Evolutionary conservation across 1,140 invertebrate species (phyloP).

Genomic region (Drosophila obscura): DNA sequence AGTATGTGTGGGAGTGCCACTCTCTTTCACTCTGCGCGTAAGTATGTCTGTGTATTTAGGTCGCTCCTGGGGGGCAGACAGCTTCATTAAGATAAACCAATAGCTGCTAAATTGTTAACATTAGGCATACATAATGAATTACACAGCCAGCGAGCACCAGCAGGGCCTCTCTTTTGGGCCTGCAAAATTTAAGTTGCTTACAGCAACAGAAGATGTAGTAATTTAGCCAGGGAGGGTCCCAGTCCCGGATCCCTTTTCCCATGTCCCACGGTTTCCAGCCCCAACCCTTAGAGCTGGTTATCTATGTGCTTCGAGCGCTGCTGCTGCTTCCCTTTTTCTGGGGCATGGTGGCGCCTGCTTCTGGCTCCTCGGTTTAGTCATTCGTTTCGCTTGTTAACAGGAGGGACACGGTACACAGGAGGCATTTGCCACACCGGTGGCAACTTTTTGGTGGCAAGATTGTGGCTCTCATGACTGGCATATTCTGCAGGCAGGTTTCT

Average conservation of each 20-base stretch:
- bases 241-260: neutral
- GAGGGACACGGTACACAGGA: constrained; percentile 48
- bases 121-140: constrained; percentile 81
- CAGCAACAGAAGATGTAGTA: constrained; percentile 22
- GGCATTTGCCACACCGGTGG: constrained; percentile 45
- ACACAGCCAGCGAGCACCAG: constrained; percentile 36
- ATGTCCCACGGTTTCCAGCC: neutral
- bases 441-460: constrained; percentile 23
- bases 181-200: constrained; percentile 67
- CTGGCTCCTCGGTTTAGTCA: constrained; percentile 58
- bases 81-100: constrained; percentile 83
- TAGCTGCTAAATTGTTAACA: constrained; percentile 83
- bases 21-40: no score
- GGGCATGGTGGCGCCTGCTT: neutral
- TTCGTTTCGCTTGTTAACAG: constrained; percentile 78
- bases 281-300: neutral
- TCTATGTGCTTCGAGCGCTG: constrained; percentile 15
- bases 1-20: no score
- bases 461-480: constrained; percentile 56
- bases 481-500: constrained; percentile 28
- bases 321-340: constrained; percentile 17
- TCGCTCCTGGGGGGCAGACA: constrained; percentile 61
- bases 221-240: neutral
- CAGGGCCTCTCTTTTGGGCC: constrained; percentile 3
- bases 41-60: constrained; percentile 53